Evolutionary conservation across 2,797 vertebrate species (phyloP).

Genomic region (Sebastolobus altivelis): DNA sequence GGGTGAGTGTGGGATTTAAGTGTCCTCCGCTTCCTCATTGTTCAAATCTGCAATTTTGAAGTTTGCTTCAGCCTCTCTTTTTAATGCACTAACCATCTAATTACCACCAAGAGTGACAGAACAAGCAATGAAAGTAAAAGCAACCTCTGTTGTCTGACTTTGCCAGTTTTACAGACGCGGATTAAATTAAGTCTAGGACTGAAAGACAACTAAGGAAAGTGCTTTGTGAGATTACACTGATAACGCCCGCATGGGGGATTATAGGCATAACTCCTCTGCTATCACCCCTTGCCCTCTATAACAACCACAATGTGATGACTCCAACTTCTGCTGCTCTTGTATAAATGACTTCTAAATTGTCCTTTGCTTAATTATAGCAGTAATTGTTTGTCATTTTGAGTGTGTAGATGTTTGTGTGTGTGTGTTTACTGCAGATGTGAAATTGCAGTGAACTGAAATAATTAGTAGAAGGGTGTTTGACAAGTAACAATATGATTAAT

Average conservation of each 20-base stretch:
- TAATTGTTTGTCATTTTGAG: conserved; percentile 53
- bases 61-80: conserved; percentile 37
- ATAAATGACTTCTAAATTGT: conserved; percentile 63
- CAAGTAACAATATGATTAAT: conserved; percentile 48
- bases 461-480: conserved; percentile 53
- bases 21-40: conserved; percentile 25
- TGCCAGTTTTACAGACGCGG: conserved; percentile 12
- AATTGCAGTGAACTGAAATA: conserved; percentile 49
- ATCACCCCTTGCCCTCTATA: conserved; percentile 41
- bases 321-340: conserved; percentile 54
- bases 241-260: conserved; percentile 36
- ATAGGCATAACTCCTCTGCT: conserved; percentile 46
- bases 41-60: conserved; percentile 20
- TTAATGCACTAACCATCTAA: conserved; percentile 45
- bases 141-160: conserved; percentile 23
- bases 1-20: conserved; percentile 3
- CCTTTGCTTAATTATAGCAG: conserved; percentile 55
- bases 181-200: conserved; percentile 47
- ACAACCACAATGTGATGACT: conserved; percentile 51
- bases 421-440: conserved; percentile 22
- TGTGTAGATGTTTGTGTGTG: conserved; percentile 7
- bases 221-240: conserved; percentile 51
- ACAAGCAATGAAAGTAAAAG: conserved; percentile 30
- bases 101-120: conserved; percentile 43
- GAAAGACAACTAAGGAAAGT: conserved; percentile 40